These are phyloP conservation scores for Naja naja DNA, from an alignment of 2,113 vertebrate species.

Conservation along the genomic window DNA sequence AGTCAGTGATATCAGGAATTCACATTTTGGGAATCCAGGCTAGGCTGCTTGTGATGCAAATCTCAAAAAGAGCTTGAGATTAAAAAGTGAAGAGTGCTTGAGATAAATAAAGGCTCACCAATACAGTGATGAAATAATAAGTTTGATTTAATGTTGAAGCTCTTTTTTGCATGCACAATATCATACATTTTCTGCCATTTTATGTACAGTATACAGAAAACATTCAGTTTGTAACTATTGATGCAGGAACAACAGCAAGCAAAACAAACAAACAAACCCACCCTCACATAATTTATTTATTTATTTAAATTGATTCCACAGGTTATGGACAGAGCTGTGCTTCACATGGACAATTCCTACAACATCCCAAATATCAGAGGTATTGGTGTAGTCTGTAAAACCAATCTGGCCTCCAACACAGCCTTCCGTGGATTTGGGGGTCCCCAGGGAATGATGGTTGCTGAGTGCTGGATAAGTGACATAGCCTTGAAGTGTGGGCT, in stretches of 20 bases:
- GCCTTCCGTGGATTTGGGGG: constrained; percentile 96
- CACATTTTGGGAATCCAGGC: not conserved
- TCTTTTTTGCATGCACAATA: not conserved
- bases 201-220: not conserved
- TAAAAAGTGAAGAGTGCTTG: not conserved
- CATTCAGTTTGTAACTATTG: not conserved
- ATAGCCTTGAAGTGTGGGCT: constrained; percentile 77
- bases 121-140: not conserved
- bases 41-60: not conserved
- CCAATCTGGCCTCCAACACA: constrained; percentile 91
- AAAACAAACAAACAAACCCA: not conserved
- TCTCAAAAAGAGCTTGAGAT: not conserved
- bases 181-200: not conserved
- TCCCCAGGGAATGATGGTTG: constrained; percentile 91
- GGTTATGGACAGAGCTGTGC: constrained; percentile 87
- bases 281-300: not conserved
- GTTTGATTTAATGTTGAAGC: not conserved
- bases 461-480: constrained; percentile 88
- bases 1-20: not conserved
- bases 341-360: constrained; percentile 95
- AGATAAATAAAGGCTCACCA: not conserved
- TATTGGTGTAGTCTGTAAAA: constrained; percentile 82
- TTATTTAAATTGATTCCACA: constrained; percentile 53
- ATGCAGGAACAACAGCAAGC: not conserved
- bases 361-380: constrained; percentile 84